phyloP scores from a whole-genome alignment of 2,888 invertebrate species.

The Abrostola tripartita region DNA sequence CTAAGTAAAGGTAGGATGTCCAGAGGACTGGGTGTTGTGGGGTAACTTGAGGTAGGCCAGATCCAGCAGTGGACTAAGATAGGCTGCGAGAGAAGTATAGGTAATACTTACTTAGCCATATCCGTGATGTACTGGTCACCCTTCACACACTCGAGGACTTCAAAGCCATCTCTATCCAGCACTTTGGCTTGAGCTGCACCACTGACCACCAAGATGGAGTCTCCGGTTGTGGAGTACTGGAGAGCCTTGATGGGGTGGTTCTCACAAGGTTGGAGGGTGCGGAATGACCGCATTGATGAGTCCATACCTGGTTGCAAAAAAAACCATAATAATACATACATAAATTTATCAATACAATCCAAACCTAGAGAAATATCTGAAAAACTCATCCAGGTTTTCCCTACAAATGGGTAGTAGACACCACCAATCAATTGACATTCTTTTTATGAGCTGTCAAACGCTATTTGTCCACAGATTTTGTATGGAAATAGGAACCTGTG shows the following conservation, averaged over 20 bases:
- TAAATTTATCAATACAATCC: too few relatives aligned
- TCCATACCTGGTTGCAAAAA: constrained; percentile 93
- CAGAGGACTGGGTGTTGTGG: too few relatives aligned
- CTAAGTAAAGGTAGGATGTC: too few relatives aligned
- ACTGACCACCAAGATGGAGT: constrained; percentile 96
- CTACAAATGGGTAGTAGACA: too few relatives aligned
- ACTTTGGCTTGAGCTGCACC: constrained; percentile 98
- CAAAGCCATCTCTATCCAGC: constrained; percentile 97
- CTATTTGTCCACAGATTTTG: too few relatives aligned
- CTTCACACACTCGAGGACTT: constrained; percentile 96
- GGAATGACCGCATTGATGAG: constrained; percentile 95
- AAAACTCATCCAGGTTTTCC: too few relatives aligned
- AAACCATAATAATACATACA: neutral
- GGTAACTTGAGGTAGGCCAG: too few relatives aligned
- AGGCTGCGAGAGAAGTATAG: neutral
- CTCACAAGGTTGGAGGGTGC: constrained; percentile 98
- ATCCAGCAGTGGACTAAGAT: too few relatives aligned
- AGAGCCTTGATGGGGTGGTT: constrained; percentile 97
- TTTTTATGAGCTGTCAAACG: too few relatives aligned
- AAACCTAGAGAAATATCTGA: too few relatives aligned
- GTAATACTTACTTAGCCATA: constrained; percentile 90
- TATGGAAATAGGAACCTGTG: too few relatives aligned
- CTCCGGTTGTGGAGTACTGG: constrained; percentile 98
- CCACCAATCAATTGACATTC: too few relatives aligned
- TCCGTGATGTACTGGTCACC: constrained; percentile 99